These are phyloP conservation scores for Osmerus eperlanus DNA, from an alignment of 2,113 vertebrate genomes.

Conservation along the genomic window DNA sequence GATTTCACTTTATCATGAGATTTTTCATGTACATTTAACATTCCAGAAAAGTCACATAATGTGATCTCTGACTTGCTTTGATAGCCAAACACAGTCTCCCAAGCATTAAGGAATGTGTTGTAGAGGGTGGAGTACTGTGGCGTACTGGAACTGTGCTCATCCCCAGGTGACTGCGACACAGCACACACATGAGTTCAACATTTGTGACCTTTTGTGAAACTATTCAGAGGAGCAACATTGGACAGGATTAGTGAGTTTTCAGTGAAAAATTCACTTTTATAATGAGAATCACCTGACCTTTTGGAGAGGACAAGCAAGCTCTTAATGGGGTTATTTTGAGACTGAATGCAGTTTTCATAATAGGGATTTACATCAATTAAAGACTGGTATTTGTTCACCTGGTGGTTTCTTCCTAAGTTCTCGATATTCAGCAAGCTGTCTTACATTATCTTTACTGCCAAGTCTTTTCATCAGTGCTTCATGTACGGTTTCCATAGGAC, in stretches of 20 bases:
- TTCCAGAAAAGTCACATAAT: too few species aligned
- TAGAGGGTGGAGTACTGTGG: too few species aligned
- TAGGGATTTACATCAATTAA: too few species aligned
- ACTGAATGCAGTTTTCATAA: not conserved
- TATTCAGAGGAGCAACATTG: constrained; percentile 25
- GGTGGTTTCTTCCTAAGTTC: too few species aligned
- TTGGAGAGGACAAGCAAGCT: not conserved
- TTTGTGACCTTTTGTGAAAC: constrained; percentile 19
- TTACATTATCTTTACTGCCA: too few species aligned
- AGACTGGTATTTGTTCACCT: too few species aligned
- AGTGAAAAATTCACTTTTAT: constrained; percentile 17
- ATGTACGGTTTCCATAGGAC: too few species aligned
- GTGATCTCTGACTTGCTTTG: not conserved
- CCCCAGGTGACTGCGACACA: not conserved
- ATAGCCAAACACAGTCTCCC: constrained; percentile 8
- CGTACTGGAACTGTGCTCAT: not conserved
- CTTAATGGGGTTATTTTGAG: not conserved
- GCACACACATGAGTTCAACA: not conserved
- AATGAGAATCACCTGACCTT: constrained; percentile 31
- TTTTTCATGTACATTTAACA: too few species aligned
- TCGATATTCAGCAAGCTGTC: too few species aligned
- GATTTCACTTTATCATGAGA: too few species aligned
- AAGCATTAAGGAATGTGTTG: constrained; percentile 9
- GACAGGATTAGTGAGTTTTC: not conserved
- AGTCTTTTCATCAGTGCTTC: too few species aligned